Evolutionary conservation across 2,113 vertebrate genomes (phyloP), one percentile per base, ranked within the genome.

Genomic region (Columbina picui): DNA sequence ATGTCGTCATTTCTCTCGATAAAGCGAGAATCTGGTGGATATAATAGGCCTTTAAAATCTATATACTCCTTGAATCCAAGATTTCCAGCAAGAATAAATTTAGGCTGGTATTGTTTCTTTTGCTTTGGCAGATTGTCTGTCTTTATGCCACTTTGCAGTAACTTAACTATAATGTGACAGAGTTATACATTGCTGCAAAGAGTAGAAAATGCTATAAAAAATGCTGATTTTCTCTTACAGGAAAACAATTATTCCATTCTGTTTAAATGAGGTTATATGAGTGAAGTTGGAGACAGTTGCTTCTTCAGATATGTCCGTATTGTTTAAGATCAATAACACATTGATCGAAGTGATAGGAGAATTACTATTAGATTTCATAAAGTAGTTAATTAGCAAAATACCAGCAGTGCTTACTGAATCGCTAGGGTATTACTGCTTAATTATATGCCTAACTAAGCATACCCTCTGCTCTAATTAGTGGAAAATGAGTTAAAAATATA

Each of bases 401-500:
- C 36, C 78, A 87, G 67, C 80, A 96, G 59, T 79, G 75, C 74
- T 87, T 94, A 81, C 87, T 61, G 89, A 92, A 87, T 90, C 87
- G 70, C 84, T 89, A 52, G 90, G 77, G 78, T 83, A 74, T 95
- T 94, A 94, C 80, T 95, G 55, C 78, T 92, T 94, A 91, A 94
- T 97, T 94, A 94, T 91, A 89, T 87, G 87, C 57, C 89, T 94
- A 96, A 95, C 87, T 93, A 85, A 94, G 94, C 92, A 88, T 89
- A 88, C 64, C 50, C 45, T 87, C 67, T 77, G 52, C 65, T 93
- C 61, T 94, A 93, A 95, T 95, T 96, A 95, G 71, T 71, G 77
- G 81, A 93, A 97, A 94, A 94, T 87, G 77, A 76, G 87, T 95
- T 93, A 96, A 96, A 94, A 96, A 96, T 91, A 85, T 88, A 94